Percentiles rank a stretch among this genome's conserved stretches.
Evolutionary conservation across 64 coral and sea anemone species (phyloP).

Genomic region (Orbicella faveolata): DNA sequence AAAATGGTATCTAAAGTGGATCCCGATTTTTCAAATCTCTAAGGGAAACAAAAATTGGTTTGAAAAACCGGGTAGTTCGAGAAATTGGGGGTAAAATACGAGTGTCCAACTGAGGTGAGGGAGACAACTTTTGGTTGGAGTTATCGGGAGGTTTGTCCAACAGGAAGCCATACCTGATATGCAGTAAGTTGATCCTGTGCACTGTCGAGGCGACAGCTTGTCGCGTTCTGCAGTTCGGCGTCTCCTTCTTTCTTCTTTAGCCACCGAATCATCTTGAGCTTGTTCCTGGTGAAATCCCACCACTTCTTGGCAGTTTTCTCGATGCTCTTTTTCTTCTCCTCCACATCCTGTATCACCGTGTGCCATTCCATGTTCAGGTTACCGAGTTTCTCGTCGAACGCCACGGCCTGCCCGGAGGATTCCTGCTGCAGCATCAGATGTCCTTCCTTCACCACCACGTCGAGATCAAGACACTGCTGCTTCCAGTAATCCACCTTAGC

Average conservation of each 20-base stretch:
- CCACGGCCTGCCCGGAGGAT: constrained; percentile 72
- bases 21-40: no score
- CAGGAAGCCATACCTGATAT: constrained; percentile 70
- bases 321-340: constrained; percentile 85
- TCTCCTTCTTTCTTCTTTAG: constrained; percentile 92
- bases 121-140: not conserved
- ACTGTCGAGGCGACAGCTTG: constrained; percentile 72
- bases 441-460: constrained; percentile 85
- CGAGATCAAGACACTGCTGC: constrained; percentile 84
- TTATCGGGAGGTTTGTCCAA: not conserved
- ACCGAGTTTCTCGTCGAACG: constrained; percentile 88
- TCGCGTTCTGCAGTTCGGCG: constrained; percentile 63
- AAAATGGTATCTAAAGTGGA: no score
- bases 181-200: constrained; percentile 91
- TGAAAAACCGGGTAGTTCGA: no score
- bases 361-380: constrained; percentile 87
- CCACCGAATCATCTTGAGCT: constrained; percentile 98
- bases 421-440: constrained; percentile 88
- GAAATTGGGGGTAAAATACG: not conserved
- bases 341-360: constrained; percentile 76
- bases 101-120: not conserved
- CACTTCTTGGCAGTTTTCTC: constrained; percentile 98
- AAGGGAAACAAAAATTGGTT: no score
- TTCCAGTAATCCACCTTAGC: constrained; percentile 78
- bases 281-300: constrained; percentile 99